Evolutionary conservation across 2,797 vertebrate species (phyloP).

Genomic region (Sebastes cheni): DNA sequence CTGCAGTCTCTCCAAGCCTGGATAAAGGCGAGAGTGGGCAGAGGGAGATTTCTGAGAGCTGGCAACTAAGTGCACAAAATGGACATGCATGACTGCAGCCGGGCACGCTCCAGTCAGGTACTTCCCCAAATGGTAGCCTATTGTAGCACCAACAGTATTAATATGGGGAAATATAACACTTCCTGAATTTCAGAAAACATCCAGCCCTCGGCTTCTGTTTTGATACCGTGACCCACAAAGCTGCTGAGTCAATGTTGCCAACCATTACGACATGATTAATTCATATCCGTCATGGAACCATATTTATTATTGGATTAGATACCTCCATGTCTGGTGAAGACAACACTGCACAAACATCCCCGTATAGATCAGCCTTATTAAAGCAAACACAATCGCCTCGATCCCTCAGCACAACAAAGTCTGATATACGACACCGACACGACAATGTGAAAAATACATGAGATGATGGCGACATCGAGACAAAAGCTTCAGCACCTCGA

Average conservation of each 20-base stretch:
- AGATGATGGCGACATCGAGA: conserved; percentile 21
- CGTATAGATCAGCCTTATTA: conserved; percentile 10
- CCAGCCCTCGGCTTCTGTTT: not conserved
- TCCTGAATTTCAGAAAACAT: conserved; percentile 31
- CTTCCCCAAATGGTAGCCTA: conserved; percentile 11
- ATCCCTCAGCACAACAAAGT: conserved; percentile 18
- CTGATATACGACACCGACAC: conserved; percentile 53
- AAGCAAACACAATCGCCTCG: conserved; percentile 24
- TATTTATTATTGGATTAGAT: not conserved
- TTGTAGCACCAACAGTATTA: not conserved
- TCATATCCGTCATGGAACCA: not conserved
- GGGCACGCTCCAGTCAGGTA: not conserved
- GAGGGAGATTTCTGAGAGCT: conserved; percentile 16
- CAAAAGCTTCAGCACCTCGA: conserved; percentile 4
- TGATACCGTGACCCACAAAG: not conserved
- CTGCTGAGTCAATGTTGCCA: conserved; percentile 5
- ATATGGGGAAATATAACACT: conserved; percentile 37
- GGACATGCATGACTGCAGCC: conserved; percentile 14
- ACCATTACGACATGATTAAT: not conserved
- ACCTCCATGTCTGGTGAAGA: not conserved
- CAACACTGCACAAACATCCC: not conserved
- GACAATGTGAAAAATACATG: conserved; percentile 68
- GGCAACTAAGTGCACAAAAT: conserved; percentile 12
- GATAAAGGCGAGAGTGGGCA: conserved; percentile 9
- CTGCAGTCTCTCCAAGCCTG: conserved; percentile 27